Base-by-base conservation (phyloP, 1,140 invertebrate genomes). In the Conopomorpha cramerella region DNA sequence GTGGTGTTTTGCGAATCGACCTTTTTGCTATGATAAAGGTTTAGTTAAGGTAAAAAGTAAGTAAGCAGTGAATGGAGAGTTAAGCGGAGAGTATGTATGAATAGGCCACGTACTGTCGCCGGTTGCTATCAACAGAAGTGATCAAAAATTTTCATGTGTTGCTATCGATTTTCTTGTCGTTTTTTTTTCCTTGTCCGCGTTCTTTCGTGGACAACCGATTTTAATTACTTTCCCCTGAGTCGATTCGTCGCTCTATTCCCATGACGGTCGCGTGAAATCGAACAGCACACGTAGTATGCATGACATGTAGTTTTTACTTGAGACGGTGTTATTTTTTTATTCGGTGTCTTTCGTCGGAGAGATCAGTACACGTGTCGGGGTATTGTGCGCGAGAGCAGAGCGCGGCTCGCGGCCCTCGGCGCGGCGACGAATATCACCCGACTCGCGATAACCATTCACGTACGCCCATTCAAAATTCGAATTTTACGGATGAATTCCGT, bases 221-320 rank as follows among this genome's bases (percentile, higher is more conserved):
- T 66, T 76, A 76, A 76, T 72, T 76, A 58, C 67, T 68, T 76
- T 70, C 60, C 58, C 60, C n/a, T n/a, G 60, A 67, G 49, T 64
- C 49, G 51, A 62, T 66, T 59, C 57, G 55, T 57, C 56, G 50
- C 51, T 64, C 55, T 49, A 72, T 71, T 76, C 67, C 67, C 70
- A 76, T 66, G 67, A 62, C 63, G 49, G 57, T 53, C 54, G 51
- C 55, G 60, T 67, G 65, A 72, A 68, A 71, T 71, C 54, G 65
- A 63, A 61, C 55, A 62, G 56, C 66, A 71, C 66, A 74, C 63
- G 61, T 67, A 65, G 65, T n/a, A 65, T 74, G 64, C 68, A 68
- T 73, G 68, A 74, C 70, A 66, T 65, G 71, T 72, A 66, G 58
- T 60, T 71, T 68, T 71, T 66, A n/a, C n/a, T 60, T 48, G 53